A percentile compares a stretch with the other conserved stretches of the same genome.
Conservation (phyloP, 2,888 invertebrate species). For the Habroteleia sp. region DNA sequence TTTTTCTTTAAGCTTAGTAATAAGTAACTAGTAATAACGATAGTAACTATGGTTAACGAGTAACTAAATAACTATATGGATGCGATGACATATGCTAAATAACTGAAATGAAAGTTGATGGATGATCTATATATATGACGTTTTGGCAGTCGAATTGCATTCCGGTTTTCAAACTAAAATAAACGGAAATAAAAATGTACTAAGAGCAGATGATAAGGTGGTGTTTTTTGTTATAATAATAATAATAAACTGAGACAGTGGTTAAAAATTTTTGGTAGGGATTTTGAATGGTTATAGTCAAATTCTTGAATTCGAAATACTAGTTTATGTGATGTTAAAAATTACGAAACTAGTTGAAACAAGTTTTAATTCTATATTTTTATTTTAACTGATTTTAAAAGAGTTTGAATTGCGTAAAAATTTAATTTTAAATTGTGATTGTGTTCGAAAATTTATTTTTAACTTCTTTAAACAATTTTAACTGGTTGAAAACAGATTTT, state of each 20-base stretch:
- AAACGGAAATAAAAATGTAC: conserved; percentile 11
- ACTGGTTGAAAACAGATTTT: too few relatives aligned
- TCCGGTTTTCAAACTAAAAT: conserved; percentile 21
- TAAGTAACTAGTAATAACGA: conserved; percentile 8
- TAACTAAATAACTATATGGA: conserved; percentile 5
- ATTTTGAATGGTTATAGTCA: too few relatives aligned
- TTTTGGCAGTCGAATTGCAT: conserved; percentile 61
- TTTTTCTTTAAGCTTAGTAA: not conserved
- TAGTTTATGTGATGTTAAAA: too few relatives aligned
- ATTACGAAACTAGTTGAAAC: too few relatives aligned
- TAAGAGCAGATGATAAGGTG: conserved; percentile 28
- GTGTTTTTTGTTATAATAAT: not conserved
- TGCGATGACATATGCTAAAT: conserved; percentile 16
- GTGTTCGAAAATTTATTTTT: too few relatives aligned
- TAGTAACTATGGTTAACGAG: conserved; percentile 17
- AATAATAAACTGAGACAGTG: conserved; percentile 1
- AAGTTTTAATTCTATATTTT: too few relatives aligned
- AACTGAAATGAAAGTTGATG: conserved; percentile 23
- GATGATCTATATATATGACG: conserved; percentile 57
- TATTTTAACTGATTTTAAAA: too few relatives aligned
- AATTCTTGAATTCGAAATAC: too few relatives aligned
- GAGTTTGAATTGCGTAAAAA: too few relatives aligned
- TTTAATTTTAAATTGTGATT: too few relatives aligned
- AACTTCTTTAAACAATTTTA: too few relatives aligned
- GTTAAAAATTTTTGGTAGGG: too few relatives aligned